Base-by-base conservation (phyloP, 2,113 vertebrate species). In the Silurus glanis region DNA sequence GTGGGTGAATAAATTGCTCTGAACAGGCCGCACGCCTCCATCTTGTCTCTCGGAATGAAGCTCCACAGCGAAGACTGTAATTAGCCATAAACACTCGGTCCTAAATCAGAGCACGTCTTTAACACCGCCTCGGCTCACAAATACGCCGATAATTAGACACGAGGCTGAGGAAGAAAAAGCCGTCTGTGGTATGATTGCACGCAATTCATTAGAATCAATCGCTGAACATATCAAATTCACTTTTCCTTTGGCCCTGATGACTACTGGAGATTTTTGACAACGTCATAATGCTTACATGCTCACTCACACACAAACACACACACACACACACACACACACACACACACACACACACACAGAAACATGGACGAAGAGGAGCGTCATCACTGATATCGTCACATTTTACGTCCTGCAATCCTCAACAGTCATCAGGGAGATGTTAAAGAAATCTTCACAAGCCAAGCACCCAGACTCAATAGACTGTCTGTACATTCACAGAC, bases 1-100 rank as follows among this genome's bases (percentile, higher is more conserved):
- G 56, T n/a, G 67, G 25, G 37, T 72, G 69, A 74, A 84, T 84
- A 84, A 84, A 84, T 58, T 45, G 83, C 67, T 74, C 19, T 59
- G 16, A 84, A 74, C 83, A 74, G 67, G 67, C 37, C 13, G 55
- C 67, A 62, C 83, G 69, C 83, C 83, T 74, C 83, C 69, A 53
- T 37, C 67, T 37, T 74, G 67, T 66, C 67, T 72, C 37, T 49
- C 3, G 17, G 66, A 56, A 58, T 14, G 82, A 72, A 71, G 25
- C 82, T 83, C 67, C 7, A 6, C 5, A 4, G 53, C 6, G 66
- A 83, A 71, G 25, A 71, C 82, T 83, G 66, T 83, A 83, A 83
- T 83, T 83, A 83, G 47, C 81, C n/a, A 9, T 83, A 67, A 69
- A 83, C 62, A 37, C 82, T 19, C 9, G n/a, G 62, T 71, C 66